Base-by-base conservation (phyloP, 2,888 invertebrate species). In the Troides helena region DNA sequence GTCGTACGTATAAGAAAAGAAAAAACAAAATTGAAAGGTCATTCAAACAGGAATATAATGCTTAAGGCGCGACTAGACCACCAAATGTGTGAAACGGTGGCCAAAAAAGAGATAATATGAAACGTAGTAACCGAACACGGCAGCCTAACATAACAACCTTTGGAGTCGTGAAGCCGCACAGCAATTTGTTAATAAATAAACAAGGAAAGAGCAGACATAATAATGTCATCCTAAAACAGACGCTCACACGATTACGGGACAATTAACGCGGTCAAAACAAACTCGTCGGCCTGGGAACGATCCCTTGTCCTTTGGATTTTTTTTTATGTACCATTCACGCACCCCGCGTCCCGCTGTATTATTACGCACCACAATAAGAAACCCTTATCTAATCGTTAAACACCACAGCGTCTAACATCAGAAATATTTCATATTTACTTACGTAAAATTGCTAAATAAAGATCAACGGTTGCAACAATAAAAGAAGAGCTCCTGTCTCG, bases 91-190 rank as follows among this genome's bases (percentile, higher is more conserved):
- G 78, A 82, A 83, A 82, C 76, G 79, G 74, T 78, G 71, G 76
- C 78, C 81, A 82, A 84, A 74, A 81, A 69, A 72, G 78, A 78
- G 61, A 74, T 65, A 74, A 78, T 59, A 67, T 62, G 39, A 12
- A 80, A 80, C 76, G 76, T 68, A 73, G 72, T 72, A 77, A 76
- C 67, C 71, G 73, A 72, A 78, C 73, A 81, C 85, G 76, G 87
- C 83, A 86, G 85, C 88, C 89, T 89, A 89, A 87, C 83, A 88
- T 77, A 88, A 89, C 86, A 88, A 80, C 74, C 73, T 72, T 74
- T 71, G 72, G 72, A 80, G 78, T 76, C 75, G 76, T 78, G 75
- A 78, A 74, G 72, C 75, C 76, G 75, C 75, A 72, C 70, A 67
- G 72, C 74, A 77, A 78, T 76, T 77, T 76, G 72, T 78, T 77